Percentiles rank a stretch among this genome's conserved stretches.
Evolutionary conservation across 2,113 vertebrate species (phyloP).

Genomic region (Oenanthe melanoleuca): DNA sequence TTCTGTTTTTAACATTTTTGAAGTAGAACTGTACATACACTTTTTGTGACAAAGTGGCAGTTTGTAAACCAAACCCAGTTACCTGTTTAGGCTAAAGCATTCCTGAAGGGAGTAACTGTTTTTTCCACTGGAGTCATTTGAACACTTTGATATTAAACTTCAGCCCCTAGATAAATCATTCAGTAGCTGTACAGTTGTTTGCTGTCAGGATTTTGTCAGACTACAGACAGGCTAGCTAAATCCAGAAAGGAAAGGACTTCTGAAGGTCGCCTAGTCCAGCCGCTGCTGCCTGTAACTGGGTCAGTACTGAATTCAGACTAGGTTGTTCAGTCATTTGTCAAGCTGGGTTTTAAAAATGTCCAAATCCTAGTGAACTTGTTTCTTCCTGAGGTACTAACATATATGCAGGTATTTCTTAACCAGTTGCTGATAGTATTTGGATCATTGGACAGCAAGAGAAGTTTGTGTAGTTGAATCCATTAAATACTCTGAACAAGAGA

Average conservation of each 20-base stretch:
- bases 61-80: background rate
- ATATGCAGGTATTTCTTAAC: background rate
- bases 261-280: background rate
- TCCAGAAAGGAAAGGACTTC: background rate
- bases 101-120: background rate
- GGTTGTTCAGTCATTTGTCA: background rate
- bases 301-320: background rate
- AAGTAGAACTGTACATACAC: background rate
- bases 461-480: background rate
- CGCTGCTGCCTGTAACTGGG: background rate
- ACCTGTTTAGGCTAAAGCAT: background rate
- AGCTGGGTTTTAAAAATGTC: background rate
- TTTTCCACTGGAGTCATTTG: background rate
- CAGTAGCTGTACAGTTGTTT: background rate
- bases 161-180: background rate
- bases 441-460: background rate
- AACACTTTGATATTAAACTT: background rate
- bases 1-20: background rate
- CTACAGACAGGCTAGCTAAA: background rate
- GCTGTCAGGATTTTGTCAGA: background rate
- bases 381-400: background rate
- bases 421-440: background rate
- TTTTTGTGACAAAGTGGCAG: background rate
- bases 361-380: accelerated
- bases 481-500: background rate